Evolutionary conservation across 2,113 vertebrate genomes (phyloP), one percentile per base, ranked within the genome.

Genomic region (Saguinus midas): DNA sequence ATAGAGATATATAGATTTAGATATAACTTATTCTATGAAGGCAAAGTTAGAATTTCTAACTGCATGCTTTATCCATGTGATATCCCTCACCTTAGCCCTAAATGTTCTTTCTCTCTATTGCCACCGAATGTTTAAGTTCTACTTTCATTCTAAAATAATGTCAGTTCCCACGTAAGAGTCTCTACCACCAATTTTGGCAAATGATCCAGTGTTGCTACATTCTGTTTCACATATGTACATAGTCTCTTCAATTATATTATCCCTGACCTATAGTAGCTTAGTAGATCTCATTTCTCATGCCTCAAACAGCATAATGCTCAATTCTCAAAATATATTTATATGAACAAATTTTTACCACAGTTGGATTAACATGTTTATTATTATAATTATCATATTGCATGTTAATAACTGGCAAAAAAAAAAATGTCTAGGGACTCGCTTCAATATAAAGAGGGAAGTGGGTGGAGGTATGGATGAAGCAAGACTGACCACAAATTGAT

Each of bases 61-160:
- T 85, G 13, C 13, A 76, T 92, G 32, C 11, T 92, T 96, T 84
- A 57, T 66, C 45, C 90, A 82, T 45, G 32, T 81, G 61, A 89
- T 89, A n/a, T 91, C 32, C 23, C 48, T 76, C 18, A 86, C 40
- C 37, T 45, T 58, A 48, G 2, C 20, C 32, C 50, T 89, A 92
- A 76, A 94, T 86, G 55, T 87, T 73, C 11, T 76, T 85, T 45
- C n/a, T 87, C 73, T 6, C 13, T 45, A 8, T 90, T 4, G 50
- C 43, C 8, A 87, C 50, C 43, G 17, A 52, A 52, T 91, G 8
- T 83, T 80, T 80, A 91, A 94, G 96, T 90, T 45, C n/a, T 87
- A 58, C 45, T 96, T 97, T 66, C 58, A 90, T 87, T 96, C 57
- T 91, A 40, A 95, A 97, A 84, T 78, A 78, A 95, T 58, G 29